Conservation (phyloP, 2,113 vertebrate species). For the Puffinus mauretanicus region DNA sequence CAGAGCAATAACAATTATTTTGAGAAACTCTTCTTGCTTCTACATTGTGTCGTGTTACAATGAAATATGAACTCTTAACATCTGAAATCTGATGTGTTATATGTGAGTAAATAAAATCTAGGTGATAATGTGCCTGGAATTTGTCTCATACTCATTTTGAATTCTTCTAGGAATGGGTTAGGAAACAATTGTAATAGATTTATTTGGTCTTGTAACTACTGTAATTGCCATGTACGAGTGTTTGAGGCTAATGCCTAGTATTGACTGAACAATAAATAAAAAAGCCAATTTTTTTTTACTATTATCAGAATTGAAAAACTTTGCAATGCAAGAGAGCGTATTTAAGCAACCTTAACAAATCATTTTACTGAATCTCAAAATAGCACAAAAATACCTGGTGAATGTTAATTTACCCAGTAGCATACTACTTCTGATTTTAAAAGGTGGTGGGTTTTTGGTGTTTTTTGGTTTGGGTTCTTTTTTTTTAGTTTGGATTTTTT, state of each 20-base stretch:
- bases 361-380: not conserved
- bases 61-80: conserved; percentile 18
- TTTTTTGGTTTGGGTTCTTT: too few relatives aligned
- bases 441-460: not conserved
- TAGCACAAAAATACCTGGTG: not conserved
- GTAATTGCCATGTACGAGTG: not conserved
- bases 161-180: not conserved
- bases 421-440: not conserved
- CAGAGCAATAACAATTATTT: not conserved
- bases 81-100: not conserved
- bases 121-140: not conserved
- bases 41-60: not conserved
- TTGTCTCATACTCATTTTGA: not conserved
- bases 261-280: not conserved
- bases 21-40: not conserved
- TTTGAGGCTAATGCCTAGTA: not conserved
- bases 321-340: not conserved
- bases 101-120: not conserved
- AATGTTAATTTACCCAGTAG: not conserved
- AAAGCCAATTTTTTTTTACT: not conserved
- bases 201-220: not conserved
- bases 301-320: not conserved
- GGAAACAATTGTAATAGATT: not conserved
- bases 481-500: not conserved
- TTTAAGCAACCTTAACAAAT: not conserved